Percentiles rank a stretch among this genome's conserved stretches.
These are phyloP conservation scores for Hydrochoerus hydrochaeris DNA, from an alignment of 2,113 vertebrate species.

Conservation along the genomic window DNA sequence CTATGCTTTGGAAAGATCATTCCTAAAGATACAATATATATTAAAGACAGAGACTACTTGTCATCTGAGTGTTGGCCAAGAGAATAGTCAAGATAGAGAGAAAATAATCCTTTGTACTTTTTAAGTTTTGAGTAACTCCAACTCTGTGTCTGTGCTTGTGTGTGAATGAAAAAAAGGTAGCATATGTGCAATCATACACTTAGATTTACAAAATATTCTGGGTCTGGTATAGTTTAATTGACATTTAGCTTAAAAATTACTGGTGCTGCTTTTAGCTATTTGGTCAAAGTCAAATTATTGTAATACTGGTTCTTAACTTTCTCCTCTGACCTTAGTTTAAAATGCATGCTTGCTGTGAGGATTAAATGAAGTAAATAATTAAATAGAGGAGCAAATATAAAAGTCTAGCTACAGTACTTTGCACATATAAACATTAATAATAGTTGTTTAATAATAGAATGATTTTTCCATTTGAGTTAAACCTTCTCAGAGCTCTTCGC, in stretches of 20 bases:
- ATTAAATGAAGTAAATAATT: slow-evolving; percentile 38
- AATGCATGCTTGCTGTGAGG: not conserved
- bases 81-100: not conserved
- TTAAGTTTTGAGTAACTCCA: not conserved
- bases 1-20: not conserved
- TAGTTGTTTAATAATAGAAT: not conserved
- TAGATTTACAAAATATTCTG: not conserved
- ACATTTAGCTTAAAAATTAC: not conserved
- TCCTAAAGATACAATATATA: not conserved
- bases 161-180: not conserved
- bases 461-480: not conserved
- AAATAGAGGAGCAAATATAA: not conserved
- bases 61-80: not conserved
- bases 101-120: not conserved
- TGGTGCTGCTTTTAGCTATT: not conserved
- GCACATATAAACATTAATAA: not conserved
- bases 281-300: not conserved
- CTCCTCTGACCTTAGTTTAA: not conserved
- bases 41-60: not conserved
- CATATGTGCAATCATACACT: not conserved
- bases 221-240: not conserved
- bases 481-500: not conserved
- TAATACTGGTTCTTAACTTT: not conserved
- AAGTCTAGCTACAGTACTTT: not conserved
- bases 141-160: not conserved